Percentiles rank a stretch among this genome's conserved stretches.
Conservation (phyloP, 2,888 invertebrate species). For the Platynereis dumerilii region DNA sequence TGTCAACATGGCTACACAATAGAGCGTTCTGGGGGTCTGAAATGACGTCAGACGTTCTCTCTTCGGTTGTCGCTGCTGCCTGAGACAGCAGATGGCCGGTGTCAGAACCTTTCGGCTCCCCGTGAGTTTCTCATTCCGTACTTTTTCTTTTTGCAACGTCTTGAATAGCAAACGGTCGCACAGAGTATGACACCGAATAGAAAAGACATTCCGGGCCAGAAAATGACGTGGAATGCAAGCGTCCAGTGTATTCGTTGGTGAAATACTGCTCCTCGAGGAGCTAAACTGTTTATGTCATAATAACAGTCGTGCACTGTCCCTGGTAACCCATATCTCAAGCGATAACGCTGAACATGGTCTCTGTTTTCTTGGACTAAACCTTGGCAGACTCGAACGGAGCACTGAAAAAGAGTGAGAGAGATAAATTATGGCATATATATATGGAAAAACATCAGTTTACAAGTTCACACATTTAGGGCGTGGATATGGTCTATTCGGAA, state of each 20-base stretch:
- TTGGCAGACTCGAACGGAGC: neutral
- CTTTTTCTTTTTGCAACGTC: neutral
- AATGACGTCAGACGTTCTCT: no score
- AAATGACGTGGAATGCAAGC: slow-evolving; percentile 14
- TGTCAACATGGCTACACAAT: no score
- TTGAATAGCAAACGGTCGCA: neutral
- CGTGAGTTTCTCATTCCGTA: neutral
- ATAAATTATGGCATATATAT: no score
- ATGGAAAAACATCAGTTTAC: no score
- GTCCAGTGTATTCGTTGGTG: slow-evolving; percentile 4
- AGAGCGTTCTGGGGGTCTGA: no score
- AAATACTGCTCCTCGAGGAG: slow-evolving; percentile 13
- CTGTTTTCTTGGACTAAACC: slow-evolving; percentile 1
- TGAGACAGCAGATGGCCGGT: no score
- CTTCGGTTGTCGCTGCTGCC: no score
- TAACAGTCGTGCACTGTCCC: neutral
- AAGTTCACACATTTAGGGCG: no score
- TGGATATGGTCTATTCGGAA: no score
- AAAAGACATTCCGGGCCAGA: slow-evolving; percentile 16
- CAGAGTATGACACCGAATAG: slow-evolving; percentile 4
- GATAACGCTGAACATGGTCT: neutral
- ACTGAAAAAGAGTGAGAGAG: no score
- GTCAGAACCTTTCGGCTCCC: neutral
- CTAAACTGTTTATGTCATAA: neutral
- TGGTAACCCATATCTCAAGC: neutral